Percentiles rank a stretch among this genome's conserved stretches.
These are phyloP conservation scores for Tipula vernalis DNA, from an alignment of 2,888 invertebrate genomes.

Conservation along the genomic window DNA sequence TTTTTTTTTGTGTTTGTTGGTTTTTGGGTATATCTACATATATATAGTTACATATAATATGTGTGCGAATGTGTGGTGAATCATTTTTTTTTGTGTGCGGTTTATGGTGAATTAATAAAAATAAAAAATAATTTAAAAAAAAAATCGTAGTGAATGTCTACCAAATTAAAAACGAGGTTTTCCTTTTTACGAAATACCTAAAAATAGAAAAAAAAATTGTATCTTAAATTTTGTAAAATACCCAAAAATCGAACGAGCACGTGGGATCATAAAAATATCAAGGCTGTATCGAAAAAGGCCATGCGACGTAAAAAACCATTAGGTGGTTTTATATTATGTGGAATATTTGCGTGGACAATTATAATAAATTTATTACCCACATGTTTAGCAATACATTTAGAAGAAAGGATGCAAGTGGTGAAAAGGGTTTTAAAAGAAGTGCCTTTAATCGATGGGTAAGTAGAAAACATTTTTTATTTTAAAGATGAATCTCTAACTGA, in stretches of 20 bases:
- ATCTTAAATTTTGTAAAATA: background rate
- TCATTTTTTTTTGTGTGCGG: background rate
- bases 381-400: constrained; percentile 37
- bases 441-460: constrained; percentile 47
- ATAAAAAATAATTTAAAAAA: no score
- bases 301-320: constrained; percentile 10
- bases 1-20: background rate
- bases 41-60: background rate
- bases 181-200: background rate
- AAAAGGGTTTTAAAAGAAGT: constrained; percentile 45
- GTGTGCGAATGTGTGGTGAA: background rate
- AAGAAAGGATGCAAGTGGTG: constrained; percentile 43
- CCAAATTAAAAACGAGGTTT: background rate
- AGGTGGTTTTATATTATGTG: constrained; percentile 32
- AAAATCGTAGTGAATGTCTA: background rate
- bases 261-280: background rate
- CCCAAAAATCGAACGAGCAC: background rate
- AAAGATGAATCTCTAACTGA: background rate
- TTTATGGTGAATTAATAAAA: background rate
- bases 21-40: background rate
- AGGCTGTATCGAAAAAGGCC: background rate
- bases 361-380: constrained; percentile 32
- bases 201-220: background rate
- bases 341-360: constrained; percentile 35
- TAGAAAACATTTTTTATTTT: constrained; percentile 11